Evolutionary conservation across 1,140 invertebrate genomes (phyloP), one percentile per base, ranked within the genome.

Genomic region (Ooceraea biroi): DNA sequence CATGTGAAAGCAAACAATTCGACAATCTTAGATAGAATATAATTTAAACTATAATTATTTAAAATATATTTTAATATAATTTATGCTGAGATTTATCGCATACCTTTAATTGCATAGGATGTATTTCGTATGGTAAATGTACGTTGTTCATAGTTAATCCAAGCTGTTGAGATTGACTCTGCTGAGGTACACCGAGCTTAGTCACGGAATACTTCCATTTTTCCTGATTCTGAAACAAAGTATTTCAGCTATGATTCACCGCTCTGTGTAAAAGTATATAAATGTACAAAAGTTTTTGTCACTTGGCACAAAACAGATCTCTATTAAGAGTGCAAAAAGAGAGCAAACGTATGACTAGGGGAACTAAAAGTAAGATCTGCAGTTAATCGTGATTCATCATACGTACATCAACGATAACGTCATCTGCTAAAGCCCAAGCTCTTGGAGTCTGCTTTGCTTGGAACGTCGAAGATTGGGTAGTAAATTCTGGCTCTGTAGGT

Each of bases 381-480:
- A 36, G 7, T 36, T 36, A 36, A 36, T 2, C 2, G 7, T 3
- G 7, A 36, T 41, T 68, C 50, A 17, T 17, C n/a, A 74, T 73
- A 95, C 95, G 94, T 91, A 96, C 97, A 88, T 93, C 97, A 84
- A 97, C 96, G 86, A 97, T 96, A 90, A 96, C 96, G 92, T 98
- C 97, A 94, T 98, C 97, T 65, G 97, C 97, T 48, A 97, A 94
- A 52, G 97, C 96, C 97, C 97, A 98, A 68, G 93, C 90, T 85
- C 97, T 95, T 7, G 95, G 92, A 36, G 95, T 91, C 91, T 97
- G 96, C 93, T 97, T 97, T 27, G 95, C 96, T 87, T 96, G 96
- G 94, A 96, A 95, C 46, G 91, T 90, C 46, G 92, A 93, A 77
- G 92, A 91, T 77, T 94, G 93, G 36, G 95, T 95, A 85, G 95